Evolutionary conservation across 2,113 vertebrate genomes (phyloP).

Genomic region (Casuarius casuarius): DNA sequence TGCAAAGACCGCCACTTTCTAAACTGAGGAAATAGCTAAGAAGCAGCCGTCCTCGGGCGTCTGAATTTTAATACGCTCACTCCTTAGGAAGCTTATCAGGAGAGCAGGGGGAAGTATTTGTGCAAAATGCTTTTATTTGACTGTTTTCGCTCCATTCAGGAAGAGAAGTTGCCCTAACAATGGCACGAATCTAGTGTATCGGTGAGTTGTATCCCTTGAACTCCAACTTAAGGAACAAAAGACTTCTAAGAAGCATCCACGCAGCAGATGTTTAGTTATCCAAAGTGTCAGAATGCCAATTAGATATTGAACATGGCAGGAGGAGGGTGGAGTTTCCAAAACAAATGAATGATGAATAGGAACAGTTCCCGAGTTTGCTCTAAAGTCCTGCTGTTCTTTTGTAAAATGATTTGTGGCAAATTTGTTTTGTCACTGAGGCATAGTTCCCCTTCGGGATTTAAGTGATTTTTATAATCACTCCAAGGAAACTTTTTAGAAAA

Average conservation of each 20-base stretch:
- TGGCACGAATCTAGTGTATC: conserved; percentile 66
- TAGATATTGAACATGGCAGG: conserved; percentile 88
- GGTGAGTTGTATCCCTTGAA: conserved; percentile 75
- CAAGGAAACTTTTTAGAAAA: conserved; percentile 38
- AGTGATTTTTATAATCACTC: conserved; percentile 77
- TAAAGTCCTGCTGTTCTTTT: conserved; percentile 94
- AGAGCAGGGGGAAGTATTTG: conserved; percentile 54
- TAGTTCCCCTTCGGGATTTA: conserved; percentile 78
- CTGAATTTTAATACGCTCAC: conserved; percentile 60
- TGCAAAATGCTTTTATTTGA: conserved; percentile 34
- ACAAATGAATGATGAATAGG: conserved; percentile 87
- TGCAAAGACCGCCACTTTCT: conserved; percentile 17
- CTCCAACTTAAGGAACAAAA: conserved; percentile 79
- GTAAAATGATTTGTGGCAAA: conserved; percentile 99
- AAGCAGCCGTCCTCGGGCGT: conserved; percentile 21
- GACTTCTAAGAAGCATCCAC: conserved; percentile 80
- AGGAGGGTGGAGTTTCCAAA: conserved; percentile 82
- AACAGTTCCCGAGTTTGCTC: conserved; percentile 82
- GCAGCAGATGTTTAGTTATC: conserved; percentile 92
- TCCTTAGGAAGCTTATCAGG: conserved; percentile 38
- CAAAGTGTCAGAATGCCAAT: conserved; percentile 92
- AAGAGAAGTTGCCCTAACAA: conserved; percentile 65
- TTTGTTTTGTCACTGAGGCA: conserved; percentile 98
- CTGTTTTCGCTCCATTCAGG: conserved; percentile 50
- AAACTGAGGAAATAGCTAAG: conserved; percentile 10